Conservation (phyloP, 2,797 vertebrate genomes). For the Melanotaenia parkinsoni region DNA sequence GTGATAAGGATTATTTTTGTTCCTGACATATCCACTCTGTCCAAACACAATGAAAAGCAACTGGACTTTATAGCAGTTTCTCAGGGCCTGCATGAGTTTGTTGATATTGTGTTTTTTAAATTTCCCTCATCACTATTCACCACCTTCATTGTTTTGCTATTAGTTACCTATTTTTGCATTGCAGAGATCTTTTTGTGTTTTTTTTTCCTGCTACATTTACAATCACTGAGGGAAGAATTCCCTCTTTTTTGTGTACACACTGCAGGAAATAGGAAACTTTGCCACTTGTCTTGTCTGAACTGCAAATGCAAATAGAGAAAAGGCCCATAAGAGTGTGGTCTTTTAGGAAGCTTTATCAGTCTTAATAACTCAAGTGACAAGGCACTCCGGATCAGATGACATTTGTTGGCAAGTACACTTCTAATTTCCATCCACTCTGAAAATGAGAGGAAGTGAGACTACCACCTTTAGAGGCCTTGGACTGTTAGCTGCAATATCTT, state of each 20-base stretch:
- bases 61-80: not conserved
- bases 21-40: conserved; percentile 23
- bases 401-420: not conserved
- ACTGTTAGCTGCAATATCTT: no score
- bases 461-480: not conserved
- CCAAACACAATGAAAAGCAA: conserved; percentile 1
- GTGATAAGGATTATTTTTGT: conserved; percentile 45
- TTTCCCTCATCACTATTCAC: not conserved
- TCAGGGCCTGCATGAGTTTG: not conserved
- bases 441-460: no score
- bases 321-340: not conserved
- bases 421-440: not conserved
- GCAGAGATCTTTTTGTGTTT: not conserved
- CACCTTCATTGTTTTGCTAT: not conserved
- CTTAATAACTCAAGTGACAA: not conserved
- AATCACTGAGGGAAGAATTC: no score
- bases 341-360: not conserved
- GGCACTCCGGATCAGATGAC: not conserved
- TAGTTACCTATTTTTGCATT: not conserved
- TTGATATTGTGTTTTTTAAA: not conserved
- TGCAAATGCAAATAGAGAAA: no score
- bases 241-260: no score
- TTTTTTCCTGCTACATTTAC: not conserved
- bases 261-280: no score
- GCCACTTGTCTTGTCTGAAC: no score